Conservation (phyloP, 2,888 invertebrate species). For the Imbricaverruca yamaguchii region DNA sequence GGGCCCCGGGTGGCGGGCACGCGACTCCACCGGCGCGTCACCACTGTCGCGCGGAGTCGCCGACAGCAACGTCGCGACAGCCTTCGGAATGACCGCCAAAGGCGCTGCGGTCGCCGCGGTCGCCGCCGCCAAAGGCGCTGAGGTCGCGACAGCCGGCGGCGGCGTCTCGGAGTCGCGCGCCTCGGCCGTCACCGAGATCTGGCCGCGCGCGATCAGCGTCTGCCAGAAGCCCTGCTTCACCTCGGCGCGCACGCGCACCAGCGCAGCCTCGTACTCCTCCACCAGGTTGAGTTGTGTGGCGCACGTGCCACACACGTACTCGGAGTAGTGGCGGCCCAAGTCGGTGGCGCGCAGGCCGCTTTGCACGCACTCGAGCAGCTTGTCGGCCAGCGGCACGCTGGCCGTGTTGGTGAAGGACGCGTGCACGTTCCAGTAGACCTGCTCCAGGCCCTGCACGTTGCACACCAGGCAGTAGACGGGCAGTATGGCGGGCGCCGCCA, state of each 20-base stretch:
- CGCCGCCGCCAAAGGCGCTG: not conserved
- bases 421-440: constrained; percentile 14
- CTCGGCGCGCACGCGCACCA: not conserved
- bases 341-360: not conserved
- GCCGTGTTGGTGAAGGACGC: not conserved
- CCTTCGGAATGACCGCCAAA: not conserved
- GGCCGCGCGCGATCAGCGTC: constrained; percentile 10
- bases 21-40: too few species aligned
- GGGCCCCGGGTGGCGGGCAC: too few species aligned
- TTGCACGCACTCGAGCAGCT: constrained; percentile 5
- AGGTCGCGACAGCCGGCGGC: not conserved
- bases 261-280: constrained; percentile 8
- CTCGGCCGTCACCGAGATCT: not conserved
- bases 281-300: constrained; percentile 2
- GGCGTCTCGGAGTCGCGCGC: too few species aligned
- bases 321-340: not conserved
- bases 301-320: not conserved
- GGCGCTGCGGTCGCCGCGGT: not conserved
- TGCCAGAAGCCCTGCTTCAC: constrained; percentile 12
- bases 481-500: not conserved
- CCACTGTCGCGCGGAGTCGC: too few species aligned
- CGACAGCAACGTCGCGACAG: not conserved
- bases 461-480: constrained; percentile 5
- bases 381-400: not conserved
- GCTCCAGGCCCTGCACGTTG: not conserved